Conservation (phyloP, 2,888 invertebrate genomes). For the Lasius platythorax region DNA sequence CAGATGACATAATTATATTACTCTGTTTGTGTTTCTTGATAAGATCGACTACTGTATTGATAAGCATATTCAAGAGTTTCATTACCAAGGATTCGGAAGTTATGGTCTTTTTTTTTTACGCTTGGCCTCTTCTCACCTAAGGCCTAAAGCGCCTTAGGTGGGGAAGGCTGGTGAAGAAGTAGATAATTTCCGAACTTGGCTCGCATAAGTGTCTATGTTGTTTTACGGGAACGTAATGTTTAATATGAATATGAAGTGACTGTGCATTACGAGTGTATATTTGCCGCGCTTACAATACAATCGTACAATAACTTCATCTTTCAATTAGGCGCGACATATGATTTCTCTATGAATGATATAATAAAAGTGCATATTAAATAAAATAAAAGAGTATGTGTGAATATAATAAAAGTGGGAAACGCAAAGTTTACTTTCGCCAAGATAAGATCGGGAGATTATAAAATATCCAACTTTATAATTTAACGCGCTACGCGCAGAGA, state of each 20-base stretch:
- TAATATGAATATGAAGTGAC: neutral
- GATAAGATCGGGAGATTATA: neutral
- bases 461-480: neutral
- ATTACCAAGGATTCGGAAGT: neutral
- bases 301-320: neutral
- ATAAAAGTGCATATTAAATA: neutral
- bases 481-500: neutral
- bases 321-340: neutral
- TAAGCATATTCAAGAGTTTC: slow-evolving; percentile 46
- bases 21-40: slow-evolving; percentile 55
- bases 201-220: neutral
- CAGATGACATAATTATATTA: slow-evolving; percentile 42
- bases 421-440: neutral
- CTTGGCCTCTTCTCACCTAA: neutral
- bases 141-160: neutral
- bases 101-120: neutral
- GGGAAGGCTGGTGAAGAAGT: neutral
- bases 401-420: neutral
- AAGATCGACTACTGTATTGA: slow-evolving; percentile 57
- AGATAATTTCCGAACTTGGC: neutral
- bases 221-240: neutral
- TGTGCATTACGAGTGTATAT: neutral
- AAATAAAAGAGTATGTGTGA: neutral
- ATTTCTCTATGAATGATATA: neutral
- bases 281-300: neutral